A percentile compares a stretch with the other conserved stretches of the same genome.
Conservation (phyloP, 1,140 invertebrate genomes). For the Listronotus bonariensis region DNA sequence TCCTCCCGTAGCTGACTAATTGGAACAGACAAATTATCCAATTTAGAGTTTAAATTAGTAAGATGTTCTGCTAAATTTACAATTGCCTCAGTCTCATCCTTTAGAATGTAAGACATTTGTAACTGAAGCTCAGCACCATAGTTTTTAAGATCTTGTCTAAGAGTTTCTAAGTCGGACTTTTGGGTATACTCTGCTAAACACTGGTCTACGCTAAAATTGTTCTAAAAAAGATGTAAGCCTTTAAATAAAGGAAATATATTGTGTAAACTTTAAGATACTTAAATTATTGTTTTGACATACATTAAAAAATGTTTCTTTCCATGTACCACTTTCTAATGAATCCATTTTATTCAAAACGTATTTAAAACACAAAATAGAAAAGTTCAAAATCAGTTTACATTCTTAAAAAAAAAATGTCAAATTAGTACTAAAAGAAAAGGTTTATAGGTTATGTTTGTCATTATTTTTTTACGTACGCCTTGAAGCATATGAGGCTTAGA, state of each 20-base stretch:
- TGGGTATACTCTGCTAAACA: slow-evolving; percentile 45
- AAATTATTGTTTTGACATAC: slow-evolving; percentile 8
- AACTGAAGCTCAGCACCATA: slow-evolving; percentile 47
- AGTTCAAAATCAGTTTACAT: not conserved
- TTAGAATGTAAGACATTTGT: slow-evolving; percentile 50
- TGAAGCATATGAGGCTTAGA: too few species aligned
- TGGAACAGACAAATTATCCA: slow-evolving; percentile 46
- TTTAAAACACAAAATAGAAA: too few species aligned
- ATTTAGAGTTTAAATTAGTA: slow-evolving; percentile 48
- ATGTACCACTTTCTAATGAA: not conserved
- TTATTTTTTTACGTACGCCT: too few species aligned
- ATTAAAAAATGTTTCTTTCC: slow-evolving; percentile 40
- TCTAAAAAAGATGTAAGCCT: slow-evolving; percentile 34
- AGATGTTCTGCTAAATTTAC: slow-evolving; percentile 51
- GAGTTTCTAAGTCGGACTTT: slow-evolving; percentile 48
- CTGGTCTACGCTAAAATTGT: slow-evolving; percentile 46
- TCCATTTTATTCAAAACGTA: slow-evolving; percentile 6
- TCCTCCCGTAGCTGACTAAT: slow-evolving; percentile 49
- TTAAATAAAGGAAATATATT: not conserved
- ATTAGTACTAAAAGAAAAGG: too few species aligned
- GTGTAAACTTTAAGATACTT: too few species aligned
- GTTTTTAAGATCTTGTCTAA: slow-evolving; percentile 45
- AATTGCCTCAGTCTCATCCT: slow-evolving; percentile 51
- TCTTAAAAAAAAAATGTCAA: too few species aligned
- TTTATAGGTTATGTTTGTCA: too few species aligned